Percentiles rank a stretch among this genome's conserved stretches.
phyloP scores from a whole-genome alignment of 2,888 invertebrate species.

The Frankliniella intonsa region DNA sequence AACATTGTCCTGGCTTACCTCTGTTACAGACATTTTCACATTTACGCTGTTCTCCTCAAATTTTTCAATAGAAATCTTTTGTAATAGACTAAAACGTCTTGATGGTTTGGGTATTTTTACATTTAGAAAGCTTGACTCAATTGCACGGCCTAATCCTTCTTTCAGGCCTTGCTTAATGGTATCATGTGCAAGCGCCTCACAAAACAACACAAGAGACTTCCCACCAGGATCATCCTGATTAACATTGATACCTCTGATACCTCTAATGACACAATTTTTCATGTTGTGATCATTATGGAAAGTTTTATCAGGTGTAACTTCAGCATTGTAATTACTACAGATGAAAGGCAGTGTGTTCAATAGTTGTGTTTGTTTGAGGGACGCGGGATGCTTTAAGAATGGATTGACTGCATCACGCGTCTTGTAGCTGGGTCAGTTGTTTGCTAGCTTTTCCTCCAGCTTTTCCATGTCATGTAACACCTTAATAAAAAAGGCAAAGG shows the following conservation, averaged over 20 bases:
- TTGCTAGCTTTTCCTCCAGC: conserved; percentile 46
- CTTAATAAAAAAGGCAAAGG: conserved; percentile 41
- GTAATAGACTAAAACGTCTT: not conserved
- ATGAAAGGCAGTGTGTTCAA: not conserved
- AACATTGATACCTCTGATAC: not conserved
- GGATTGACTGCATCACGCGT: not conserved
- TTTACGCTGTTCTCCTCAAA: not conserved
- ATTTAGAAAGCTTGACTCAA: not conserved
- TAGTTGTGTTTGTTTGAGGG: conserved; percentile 1
- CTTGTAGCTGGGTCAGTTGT: conserved; percentile 47
- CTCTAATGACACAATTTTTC: not conserved
- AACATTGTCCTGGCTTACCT: not conserved
- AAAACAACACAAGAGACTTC: not conserved
- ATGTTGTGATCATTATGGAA: not conserved
- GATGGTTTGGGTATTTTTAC: not conserved
- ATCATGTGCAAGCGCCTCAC: not conserved
- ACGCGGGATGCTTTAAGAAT: not conserved
- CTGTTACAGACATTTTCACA: not conserved
- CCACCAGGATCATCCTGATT: not conserved
- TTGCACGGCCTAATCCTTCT: not conserved
- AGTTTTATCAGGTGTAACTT: not conserved
- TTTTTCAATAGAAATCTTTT: not conserved
- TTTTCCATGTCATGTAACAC: conserved; percentile 56
- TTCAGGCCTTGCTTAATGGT: conserved; percentile 5
- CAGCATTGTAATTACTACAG: not conserved